These are phyloP conservation scores for Caenorhabditis zanzibari DNA, from an alignment of 2,888 invertebrate genomes.

Conservation along the genomic window DNA sequence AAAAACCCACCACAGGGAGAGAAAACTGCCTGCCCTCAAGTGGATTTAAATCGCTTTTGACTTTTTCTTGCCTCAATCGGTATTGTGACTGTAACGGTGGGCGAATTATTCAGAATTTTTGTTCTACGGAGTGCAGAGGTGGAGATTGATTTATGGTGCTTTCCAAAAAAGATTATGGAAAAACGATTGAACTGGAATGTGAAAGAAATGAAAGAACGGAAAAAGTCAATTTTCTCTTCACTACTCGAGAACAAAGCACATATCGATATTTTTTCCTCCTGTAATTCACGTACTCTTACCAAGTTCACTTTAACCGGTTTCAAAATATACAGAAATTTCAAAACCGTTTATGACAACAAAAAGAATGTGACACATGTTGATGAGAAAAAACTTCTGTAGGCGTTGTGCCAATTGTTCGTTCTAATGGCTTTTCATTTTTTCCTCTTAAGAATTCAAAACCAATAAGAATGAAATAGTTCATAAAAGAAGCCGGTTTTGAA, in stretches of 20 bases:
- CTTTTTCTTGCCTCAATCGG: not conserved
- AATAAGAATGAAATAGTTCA: slow-evolving; percentile 40
- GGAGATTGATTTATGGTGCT: slow-evolving; percentile 59
- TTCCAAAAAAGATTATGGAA: slow-evolving; percentile 29
- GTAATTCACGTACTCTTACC: not conserved
- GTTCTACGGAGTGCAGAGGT: slow-evolving; percentile 22
- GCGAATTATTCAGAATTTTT: slow-evolving; percentile 9
- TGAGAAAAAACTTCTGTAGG: slow-evolving; percentile 47
- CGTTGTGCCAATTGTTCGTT: slow-evolving; percentile 34
- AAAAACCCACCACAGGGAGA: slow-evolving; percentile 17
- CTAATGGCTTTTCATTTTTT: slow-evolving; percentile 1
- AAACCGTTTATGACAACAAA: slow-evolving; percentile 16
- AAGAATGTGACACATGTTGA: slow-evolving; percentile 20
- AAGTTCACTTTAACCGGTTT: slow-evolving; percentile 24
- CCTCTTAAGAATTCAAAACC: slow-evolving; percentile 3
- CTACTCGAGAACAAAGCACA: slow-evolving; percentile 28
- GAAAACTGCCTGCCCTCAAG: slow-evolving; percentile 43
- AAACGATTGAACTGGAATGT: slow-evolving; percentile 1
- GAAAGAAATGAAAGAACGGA: not conserved
- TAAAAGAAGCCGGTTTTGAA: slow-evolving; percentile 63
- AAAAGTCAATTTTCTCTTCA: slow-evolving; percentile 49
- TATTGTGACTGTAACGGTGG: not conserved
- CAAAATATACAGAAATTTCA: slow-evolving; percentile 28
- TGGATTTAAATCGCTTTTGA: slow-evolving; percentile 62
- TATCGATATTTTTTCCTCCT: not conserved